A percentile compares a stretch with the other conserved stretches of the same genome.
Conservation (phyloP, 2,113 vertebrate genomes). For the Tringa solitaria region DNA sequence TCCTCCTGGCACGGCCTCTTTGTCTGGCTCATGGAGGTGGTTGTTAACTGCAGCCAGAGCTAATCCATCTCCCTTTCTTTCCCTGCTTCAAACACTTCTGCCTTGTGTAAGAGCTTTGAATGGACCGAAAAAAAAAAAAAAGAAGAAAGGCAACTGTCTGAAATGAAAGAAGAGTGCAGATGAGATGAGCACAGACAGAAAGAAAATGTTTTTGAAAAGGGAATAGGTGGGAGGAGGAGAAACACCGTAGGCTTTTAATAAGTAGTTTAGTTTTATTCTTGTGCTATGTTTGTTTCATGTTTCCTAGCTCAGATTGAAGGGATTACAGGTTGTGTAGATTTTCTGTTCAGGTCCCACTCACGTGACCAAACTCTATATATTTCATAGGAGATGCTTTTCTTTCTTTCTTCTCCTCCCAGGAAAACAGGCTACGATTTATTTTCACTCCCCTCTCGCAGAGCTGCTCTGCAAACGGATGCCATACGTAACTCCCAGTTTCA, state of each 20-base stretch:
- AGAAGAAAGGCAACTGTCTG: not conserved
- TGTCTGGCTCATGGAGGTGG: not conserved
- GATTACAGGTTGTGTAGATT: conserved; percentile 27
- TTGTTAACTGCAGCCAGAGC: conserved; percentile 19
- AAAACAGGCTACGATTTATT: not conserved
- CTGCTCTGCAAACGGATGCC: not conserved
- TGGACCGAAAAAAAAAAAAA: not conserved
- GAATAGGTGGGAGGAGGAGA: conserved; percentile 61
- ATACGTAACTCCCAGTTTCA: not conserved
- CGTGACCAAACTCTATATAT: not conserved
- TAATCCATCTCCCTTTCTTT: conserved; percentile 13
- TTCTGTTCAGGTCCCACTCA: not conserved
- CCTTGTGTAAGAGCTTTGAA: conserved; percentile 4
- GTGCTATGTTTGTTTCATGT: conserved; percentile 44
- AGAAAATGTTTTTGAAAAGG: conserved; percentile 57
- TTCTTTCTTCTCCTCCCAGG: not conserved
- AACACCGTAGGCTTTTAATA: conserved; percentile 59
- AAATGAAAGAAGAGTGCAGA: conserved; percentile 19
- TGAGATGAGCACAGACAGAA: conserved; percentile 51
- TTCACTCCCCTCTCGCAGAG: not conserved
- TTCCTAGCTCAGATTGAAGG: conserved; percentile 46
- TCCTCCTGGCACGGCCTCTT: not conserved
- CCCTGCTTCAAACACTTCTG: conserved; percentile 13
- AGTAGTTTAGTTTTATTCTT: conserved; percentile 62
- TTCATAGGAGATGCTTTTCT: not conserved